These are phyloP conservation scores for Pteruthius melanotis DNA, from an alignment of 2,113 vertebrate species.

Conservation along the genomic window DNA sequence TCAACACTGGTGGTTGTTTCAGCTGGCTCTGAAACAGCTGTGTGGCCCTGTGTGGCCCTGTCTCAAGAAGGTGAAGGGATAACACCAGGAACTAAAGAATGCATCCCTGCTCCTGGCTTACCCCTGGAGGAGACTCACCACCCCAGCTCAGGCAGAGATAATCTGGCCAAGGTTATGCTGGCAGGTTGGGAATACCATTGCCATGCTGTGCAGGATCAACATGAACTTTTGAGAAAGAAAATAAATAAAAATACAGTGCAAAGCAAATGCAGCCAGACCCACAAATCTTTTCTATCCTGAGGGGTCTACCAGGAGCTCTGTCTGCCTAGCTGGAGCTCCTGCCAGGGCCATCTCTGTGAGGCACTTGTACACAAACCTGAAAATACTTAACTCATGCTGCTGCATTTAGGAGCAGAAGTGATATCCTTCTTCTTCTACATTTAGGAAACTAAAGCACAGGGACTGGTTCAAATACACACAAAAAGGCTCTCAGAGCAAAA, in stretches of 20 bases:
- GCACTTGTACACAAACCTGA: background rate
- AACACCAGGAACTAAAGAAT: background rate
- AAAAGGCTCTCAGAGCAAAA: background rate
- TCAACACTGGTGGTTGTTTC: background rate
- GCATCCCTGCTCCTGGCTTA: background rate
- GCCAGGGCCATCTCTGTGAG: accelerated
- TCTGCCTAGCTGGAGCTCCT: background rate
- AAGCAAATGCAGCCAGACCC: background rate
- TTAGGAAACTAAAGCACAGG: background rate
- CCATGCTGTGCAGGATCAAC: accelerated
- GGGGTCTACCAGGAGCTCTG: background rate
- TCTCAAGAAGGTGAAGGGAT: background rate
- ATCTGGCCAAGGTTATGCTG: background rate
- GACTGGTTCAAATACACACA: background rate
- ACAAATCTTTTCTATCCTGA: background rate
- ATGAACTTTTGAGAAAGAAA: background rate
- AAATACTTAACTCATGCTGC: background rate
- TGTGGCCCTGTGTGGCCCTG: background rate
- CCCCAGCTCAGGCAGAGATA: background rate
- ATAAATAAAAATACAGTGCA: background rate
- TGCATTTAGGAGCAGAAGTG: background rate
- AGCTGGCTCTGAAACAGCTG: background rate
- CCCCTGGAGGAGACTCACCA: accelerated
- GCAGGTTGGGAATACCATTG: background rate
- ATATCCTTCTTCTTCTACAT: background rate